Conservation (phyloP, 1,140 invertebrate species). For the Diorhabda elongata region DNA sequence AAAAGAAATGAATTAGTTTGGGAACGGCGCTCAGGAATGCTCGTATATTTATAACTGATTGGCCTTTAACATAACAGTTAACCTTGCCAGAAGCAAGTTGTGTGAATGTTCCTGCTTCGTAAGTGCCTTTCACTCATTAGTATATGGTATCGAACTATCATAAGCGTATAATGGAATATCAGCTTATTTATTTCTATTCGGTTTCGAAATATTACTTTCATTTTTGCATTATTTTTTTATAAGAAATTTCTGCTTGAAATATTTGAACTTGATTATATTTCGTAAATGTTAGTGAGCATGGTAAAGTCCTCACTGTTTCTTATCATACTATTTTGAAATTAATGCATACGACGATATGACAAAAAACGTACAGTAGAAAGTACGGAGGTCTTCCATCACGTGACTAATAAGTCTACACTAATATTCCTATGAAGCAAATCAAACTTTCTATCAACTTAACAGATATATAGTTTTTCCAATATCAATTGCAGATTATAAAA, state of each 20-base stretch:
- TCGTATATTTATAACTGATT: not conserved
- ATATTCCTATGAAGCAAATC: too few species aligned
- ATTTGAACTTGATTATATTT: not conserved
- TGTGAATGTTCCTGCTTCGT: conserved; percentile 14
- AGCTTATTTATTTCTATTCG: not conserved
- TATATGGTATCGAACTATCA: not conserved
- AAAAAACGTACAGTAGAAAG: too few species aligned
- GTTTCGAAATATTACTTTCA: not conserved
- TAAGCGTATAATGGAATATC: too few species aligned
- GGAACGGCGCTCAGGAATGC: conserved; percentile 1
- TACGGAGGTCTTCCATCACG: too few species aligned
- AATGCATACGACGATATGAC: too few species aligned
- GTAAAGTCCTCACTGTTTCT: not conserved
- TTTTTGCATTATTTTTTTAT: not conserved
- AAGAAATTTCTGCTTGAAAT: not conserved
- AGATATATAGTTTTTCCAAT: too few species aligned
- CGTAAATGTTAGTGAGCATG: not conserved
- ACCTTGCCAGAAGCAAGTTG: conserved; percentile 11
- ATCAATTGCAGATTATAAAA: too few species aligned
- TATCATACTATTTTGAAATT: too few species aligned
- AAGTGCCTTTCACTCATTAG: conserved; percentile 14
- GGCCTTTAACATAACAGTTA: conserved; percentile 11
- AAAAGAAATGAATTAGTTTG: not conserved
- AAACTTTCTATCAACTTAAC: too few species aligned
- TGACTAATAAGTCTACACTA: too few species aligned